Evolutionary conservation across 2,113 vertebrate species (phyloP).

Genomic region (Ariopsis seemanni): DNA sequence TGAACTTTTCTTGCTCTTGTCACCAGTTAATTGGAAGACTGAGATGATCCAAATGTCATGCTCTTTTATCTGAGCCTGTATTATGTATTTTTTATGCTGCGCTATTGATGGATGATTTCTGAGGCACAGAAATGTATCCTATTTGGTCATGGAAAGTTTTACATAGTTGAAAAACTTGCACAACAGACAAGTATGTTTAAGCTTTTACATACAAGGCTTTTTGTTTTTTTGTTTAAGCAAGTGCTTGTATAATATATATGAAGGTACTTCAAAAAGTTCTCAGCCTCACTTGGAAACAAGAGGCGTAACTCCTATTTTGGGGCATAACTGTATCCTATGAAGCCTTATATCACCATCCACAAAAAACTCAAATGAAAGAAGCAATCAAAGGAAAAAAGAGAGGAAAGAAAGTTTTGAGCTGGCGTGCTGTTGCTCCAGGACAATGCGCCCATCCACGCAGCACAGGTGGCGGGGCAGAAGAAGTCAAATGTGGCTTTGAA

Average conservation of each 20-base stretch:
- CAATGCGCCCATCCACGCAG: too few species aligned
- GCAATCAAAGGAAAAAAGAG: too few species aligned
- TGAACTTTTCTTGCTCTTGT: conserved; percentile 63
- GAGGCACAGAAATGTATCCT: not conserved
- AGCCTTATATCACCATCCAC: too few species aligned
- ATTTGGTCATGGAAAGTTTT: not conserved
- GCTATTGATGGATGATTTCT: not conserved
- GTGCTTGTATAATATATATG: not conserved
- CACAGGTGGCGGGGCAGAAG: too few species aligned
- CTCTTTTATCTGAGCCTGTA: conserved; percentile 31
- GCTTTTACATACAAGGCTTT: not conserved
- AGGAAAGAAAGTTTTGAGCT: too few species aligned
- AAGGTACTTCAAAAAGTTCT: too few species aligned
- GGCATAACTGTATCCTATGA: too few species aligned
- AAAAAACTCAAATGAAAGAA: too few species aligned
- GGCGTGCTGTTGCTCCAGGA: too few species aligned
- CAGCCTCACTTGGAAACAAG: too few species aligned
- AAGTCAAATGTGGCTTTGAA: too few species aligned
- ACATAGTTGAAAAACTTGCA: not conserved
- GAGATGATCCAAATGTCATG: conserved; percentile 49
- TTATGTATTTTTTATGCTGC: conserved; percentile 4
- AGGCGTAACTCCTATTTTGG: too few species aligned
- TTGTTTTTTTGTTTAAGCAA: not conserved
- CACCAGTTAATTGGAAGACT: conserved; percentile 53
- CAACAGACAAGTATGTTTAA: not conserved